Conservation (phyloP, 92 coral and sea anemone genomes). For the Pocillopora meandrina region DNA sequence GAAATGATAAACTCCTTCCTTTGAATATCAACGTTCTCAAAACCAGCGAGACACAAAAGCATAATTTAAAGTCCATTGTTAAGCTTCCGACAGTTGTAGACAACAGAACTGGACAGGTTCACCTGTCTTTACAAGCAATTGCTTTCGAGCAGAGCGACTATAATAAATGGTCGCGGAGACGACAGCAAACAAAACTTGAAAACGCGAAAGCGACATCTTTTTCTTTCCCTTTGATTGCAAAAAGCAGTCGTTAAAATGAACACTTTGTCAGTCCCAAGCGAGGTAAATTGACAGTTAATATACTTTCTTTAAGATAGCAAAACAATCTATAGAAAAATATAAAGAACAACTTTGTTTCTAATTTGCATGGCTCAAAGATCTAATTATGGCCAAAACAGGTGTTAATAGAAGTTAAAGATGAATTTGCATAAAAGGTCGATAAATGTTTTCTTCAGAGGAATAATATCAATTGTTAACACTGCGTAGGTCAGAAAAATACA, state of each 20-base stretch:
- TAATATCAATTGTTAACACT: neutral
- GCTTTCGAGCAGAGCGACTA: constrained; percentile 43
- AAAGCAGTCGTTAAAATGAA: neutral
- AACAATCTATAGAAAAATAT: neutral
- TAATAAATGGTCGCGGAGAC: constrained; percentile 41
- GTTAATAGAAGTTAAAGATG: neutral
- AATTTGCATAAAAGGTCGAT: constrained; percentile 16
- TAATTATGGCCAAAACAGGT: neutral
- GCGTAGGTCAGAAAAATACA: neutral
- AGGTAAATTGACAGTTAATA: neutral
- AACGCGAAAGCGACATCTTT: constrained; percentile 3
- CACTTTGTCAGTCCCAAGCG: neutral
- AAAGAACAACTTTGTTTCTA: neutral
- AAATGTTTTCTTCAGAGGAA: neutral
- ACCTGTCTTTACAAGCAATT: constrained; percentile 18
- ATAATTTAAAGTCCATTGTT: neutral
- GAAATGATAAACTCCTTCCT: constrained; percentile 1
- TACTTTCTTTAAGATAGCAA: neutral
- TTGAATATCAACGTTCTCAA: neutral
- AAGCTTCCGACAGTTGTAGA: constrained; percentile 38
- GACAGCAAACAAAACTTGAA: constrained; percentile 3
- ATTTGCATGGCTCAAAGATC: constrained; percentile 14
- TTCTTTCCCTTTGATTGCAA: constrained; percentile 9
- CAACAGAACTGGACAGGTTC: constrained; percentile 24
- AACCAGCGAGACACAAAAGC: constrained; percentile 4